Evolutionary conservation across 2,113 vertebrate genomes (phyloP).

Genomic region (Sturnira hondurensis): DNA sequence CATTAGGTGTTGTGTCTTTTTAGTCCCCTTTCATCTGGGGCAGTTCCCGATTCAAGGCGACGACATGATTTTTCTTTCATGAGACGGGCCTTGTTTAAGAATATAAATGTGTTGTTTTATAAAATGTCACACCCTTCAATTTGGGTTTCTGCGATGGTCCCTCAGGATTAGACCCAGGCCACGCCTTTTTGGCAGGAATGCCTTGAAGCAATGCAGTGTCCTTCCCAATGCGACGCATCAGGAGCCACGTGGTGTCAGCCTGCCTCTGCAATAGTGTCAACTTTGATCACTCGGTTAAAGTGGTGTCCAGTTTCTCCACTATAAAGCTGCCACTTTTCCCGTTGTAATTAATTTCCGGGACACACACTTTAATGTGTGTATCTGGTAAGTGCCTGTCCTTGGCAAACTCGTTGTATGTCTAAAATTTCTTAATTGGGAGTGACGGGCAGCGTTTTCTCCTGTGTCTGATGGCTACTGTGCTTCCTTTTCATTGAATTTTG

Average conservation of each 20-base stretch:
- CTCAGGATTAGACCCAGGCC: not conserved
- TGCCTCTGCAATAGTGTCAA: not conserved
- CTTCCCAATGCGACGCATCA: not conserved
- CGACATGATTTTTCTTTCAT: not conserved
- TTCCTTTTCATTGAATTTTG: constrained; percentile 13
- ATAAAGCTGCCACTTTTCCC: not conserved
- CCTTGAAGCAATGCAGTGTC: not conserved
- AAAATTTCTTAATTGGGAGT: not conserved
- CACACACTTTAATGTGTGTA: not conserved
- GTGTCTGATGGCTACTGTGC: not conserved
- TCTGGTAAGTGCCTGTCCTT: not conserved
- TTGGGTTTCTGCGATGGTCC: not conserved
- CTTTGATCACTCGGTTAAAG: not conserved
- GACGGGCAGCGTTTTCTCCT: not conserved
- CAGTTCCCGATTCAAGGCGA: not conserved
- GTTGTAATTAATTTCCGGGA: not conserved
- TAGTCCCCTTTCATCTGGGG: not conserved
- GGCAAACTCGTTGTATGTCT: not conserved
- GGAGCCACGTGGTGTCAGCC: not conserved
- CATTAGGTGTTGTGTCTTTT: not conserved
- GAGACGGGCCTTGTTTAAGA: not conserved
- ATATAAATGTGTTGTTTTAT: not conserved
- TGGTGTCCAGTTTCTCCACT: not conserved
- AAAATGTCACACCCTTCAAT: not conserved
- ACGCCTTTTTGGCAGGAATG: not conserved